Conservation (phyloP, 1,140 invertebrate species). For the Centruroides sculpturatus region DNA sequence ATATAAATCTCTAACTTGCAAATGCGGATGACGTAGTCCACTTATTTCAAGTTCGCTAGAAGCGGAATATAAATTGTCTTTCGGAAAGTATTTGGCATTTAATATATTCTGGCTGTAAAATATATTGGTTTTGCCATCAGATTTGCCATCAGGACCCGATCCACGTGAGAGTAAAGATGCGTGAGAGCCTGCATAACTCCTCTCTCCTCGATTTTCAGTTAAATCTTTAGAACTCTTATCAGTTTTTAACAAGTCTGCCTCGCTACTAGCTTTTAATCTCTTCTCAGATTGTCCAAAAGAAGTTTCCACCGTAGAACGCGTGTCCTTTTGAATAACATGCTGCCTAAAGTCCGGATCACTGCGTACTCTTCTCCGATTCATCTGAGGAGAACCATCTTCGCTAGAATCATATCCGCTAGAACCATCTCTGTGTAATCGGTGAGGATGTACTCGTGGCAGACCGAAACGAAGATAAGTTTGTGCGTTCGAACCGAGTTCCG, state of each 20-base stretch:
- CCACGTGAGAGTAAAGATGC: too few species aligned
- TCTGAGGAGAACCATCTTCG: not conserved
- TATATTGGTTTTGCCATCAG: too few species aligned
- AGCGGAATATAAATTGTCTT: too few species aligned
- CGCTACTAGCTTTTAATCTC: not conserved
- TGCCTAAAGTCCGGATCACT: slow-evolving; percentile 63
- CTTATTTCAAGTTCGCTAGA: too few species aligned
- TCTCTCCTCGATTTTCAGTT: too few species aligned
- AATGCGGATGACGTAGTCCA: slow-evolving; percentile 36
- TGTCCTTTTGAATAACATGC: slow-evolving; percentile 6
- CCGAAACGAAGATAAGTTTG: slow-evolving; percentile 86
- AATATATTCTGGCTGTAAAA: too few species aligned
- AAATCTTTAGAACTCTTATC: not conserved
- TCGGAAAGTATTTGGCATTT: too few species aligned
- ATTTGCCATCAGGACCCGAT: too few species aligned
- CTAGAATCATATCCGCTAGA: slow-evolving; percentile 2
- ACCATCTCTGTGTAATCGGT: not conserved
- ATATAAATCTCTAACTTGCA: slow-evolving; percentile 41
- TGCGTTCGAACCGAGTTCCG: slow-evolving; percentile 48
- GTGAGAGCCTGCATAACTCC: slow-evolving; percentile 10
- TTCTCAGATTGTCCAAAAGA: not conserved
- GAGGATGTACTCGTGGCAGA: slow-evolving; percentile 50
- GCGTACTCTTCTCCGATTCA: slow-evolving; percentile 28
- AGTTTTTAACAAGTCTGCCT: not conserved
- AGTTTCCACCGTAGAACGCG: not conserved